A percentile compares a stretch with the other conserved stretches of the same genome.
phyloP scores from a whole-genome alignment of 2,888 invertebrate species.

The Panorpa germanica region DNA sequence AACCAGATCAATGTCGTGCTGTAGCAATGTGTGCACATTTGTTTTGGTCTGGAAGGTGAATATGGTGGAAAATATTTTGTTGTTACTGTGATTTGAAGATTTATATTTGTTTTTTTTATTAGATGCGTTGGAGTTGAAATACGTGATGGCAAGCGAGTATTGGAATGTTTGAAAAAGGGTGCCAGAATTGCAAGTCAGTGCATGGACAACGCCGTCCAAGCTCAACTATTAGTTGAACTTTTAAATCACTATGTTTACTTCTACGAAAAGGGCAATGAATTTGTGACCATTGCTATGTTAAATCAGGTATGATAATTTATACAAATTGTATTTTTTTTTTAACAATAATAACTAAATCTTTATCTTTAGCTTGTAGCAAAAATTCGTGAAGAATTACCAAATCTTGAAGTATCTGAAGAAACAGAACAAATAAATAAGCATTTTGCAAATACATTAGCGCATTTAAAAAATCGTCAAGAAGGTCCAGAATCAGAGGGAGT shows the following conservation, averaged over 20 bases:
- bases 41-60: constrained; percentile 81
- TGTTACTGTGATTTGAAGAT: neutral
- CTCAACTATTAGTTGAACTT: constrained; percentile 87
- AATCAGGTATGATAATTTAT: constrained; percentile 26
- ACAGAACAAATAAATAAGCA: constrained; percentile 94
- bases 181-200: constrained; percentile 91
- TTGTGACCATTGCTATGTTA: constrained; percentile 32
- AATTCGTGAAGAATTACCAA: constrained; percentile 83
- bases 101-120: constrained; percentile 1
- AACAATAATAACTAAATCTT: constrained; percentile 8
- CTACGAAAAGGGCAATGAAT: constrained; percentile 67
- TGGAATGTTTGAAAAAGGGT: constrained; percentile 91
- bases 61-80: constrained; percentile 1
- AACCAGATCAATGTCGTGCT: constrained; percentile 94
- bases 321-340: neutral
- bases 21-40: constrained; percentile 88
- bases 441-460: constrained; percentile 76
- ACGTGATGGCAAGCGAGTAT: constrained; percentile 76
- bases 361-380: constrained; percentile 63
- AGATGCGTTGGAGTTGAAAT: constrained; percentile 31
- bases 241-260: constrained; percentile 88
- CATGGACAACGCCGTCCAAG: constrained; percentile 92
- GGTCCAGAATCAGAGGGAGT: constrained; percentile 42
- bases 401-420: constrained; percentile 86
- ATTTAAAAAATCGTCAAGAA: constrained; percentile 51